Evolutionary conservation across 2,113 vertebrate genomes (phyloP), one percentile per base, ranked within the genome.

Genomic region (Rhizomys pruinosus): DNA sequence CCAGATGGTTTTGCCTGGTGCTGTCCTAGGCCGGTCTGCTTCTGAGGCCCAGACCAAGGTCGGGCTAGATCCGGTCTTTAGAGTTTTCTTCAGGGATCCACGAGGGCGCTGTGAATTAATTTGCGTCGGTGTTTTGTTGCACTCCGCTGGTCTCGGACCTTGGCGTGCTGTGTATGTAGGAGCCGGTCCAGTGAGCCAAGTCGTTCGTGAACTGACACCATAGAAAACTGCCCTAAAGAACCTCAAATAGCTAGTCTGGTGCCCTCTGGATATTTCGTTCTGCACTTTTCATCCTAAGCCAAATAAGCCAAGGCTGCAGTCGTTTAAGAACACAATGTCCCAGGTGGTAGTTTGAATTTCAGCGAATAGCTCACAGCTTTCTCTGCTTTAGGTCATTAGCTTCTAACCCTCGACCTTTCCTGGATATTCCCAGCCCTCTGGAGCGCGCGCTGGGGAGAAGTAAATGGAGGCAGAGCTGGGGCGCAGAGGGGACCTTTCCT

Each of bases 381-480:
- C 90, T 85, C 42, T 39, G 44, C 66, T 93, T 95, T 85, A 93
- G 52, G 59, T 88, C 74, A 25, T 89, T 94, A 82, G 57, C 74
- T 74, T 59, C 61, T 68, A n/a, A 66, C 61, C 7, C 3, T 52
- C 57, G 44, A 0, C 42, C 61, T 77, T 74, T 44, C 85, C 73
- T 4, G 8, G 34, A 39, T 68, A 22, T 78, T 91, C 64, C 7
- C 66, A 13, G 25, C 52, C 16, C 68, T 71, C 59, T 25, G 37
- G 22, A 52, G 34, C 37, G 71, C 34, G 12, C 71, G 22, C 15
- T 11, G 27, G 57, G 11, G 15, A 32, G 12, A 16, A n/a, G 0
- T n/a, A 29, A 32, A 34, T 10, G 5, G 4, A 57, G 27, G 27
- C 19, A 23, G 32, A 57, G 19, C 3, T 13, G 7, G 57, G 32